Percentiles rank a stretch among this genome's conserved stretches.
Evolutionary conservation across 1,140 invertebrate species (phyloP).

Genomic region (Diprion similis): DNA sequence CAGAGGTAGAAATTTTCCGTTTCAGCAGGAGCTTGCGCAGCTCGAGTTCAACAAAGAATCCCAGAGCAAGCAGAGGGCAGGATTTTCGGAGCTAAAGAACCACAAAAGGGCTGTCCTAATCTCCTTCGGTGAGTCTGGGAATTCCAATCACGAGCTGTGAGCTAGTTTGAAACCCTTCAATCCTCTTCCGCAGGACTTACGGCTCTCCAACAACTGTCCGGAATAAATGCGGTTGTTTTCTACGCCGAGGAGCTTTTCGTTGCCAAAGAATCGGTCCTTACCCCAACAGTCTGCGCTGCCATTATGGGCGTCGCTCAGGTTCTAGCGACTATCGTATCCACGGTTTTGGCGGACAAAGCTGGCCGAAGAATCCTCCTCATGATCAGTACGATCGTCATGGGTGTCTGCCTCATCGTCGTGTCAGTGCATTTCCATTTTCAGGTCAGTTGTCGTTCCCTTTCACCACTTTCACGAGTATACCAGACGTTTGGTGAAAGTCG

Average conservation of each 20-base stretch:
- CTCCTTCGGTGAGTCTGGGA: conserved; percentile 51
- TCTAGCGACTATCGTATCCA: conserved; percentile 56
- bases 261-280: conserved; percentile 49
- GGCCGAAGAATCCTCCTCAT: conserved; percentile 65
- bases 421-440: conserved; percentile 55
- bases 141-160: too few species aligned
- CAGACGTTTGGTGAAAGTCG: too few species aligned
- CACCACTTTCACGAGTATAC: too few species aligned
- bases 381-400: conserved; percentile 59
- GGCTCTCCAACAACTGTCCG: conserved; percentile 74
- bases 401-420: conserved; percentile 48
- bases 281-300: conserved; percentile 47
- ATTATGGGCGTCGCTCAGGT: conserved; percentile 62
- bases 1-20: conserved; percentile 24
- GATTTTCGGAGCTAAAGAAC: conserved; percentile 56
- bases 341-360: conserved; percentile 57
- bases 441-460: conserved; percentile 11
- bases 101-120: conserved; percentile 62
- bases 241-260: conserved; percentile 63
- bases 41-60: conserved; percentile 52
- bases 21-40: conserved; percentile 28
- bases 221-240: conserved; percentile 70
- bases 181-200: conserved; percentile 66
- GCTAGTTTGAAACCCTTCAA: too few species aligned
- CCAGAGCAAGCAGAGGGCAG: conserved; percentile 48